Conservation (phyloP, 2,888 invertebrate species). For the Lagria hirta region DNA sequence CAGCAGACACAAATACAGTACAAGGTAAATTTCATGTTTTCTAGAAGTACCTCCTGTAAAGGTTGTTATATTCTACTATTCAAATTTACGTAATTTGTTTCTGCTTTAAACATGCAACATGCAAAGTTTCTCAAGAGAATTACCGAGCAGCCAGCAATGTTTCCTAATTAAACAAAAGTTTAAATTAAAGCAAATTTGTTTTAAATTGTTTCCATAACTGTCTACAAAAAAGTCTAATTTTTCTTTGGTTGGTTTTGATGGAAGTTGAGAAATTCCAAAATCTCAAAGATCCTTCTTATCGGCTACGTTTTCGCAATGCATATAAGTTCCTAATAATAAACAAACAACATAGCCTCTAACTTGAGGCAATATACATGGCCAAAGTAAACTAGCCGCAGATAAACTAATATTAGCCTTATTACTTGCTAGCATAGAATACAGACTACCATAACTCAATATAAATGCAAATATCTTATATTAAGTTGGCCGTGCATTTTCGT, state of each 20-base stretch:
- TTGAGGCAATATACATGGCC: conserved; percentile 50
- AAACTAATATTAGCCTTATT: conserved; percentile 54
- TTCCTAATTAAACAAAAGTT: no score
- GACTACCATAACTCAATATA: conserved; percentile 53
- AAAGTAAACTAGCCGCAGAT: conserved; percentile 52
- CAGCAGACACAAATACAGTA: no score
- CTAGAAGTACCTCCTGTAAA: no score
- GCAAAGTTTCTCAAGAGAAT: no score
- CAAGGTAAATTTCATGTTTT: no score
- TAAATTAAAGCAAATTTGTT: no score
- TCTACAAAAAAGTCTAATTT: background rate
- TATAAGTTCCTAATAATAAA: conserved; percentile 36
- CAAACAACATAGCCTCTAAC: conserved; percentile 50
- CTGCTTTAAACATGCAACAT: no score
- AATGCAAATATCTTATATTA: conserved; percentile 56
- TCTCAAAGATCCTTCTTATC: conserved; percentile 5
- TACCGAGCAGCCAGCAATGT: no score
- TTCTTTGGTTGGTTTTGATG: no score
- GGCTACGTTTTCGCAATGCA: conserved; percentile 1
- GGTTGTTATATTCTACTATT: no score
- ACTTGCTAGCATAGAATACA: conserved; percentile 45
- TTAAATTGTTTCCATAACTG: background rate
- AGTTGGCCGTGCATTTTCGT: conserved; percentile 53
- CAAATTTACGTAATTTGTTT: no score
- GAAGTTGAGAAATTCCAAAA: no score